Evolutionary conservation across 2,797 vertebrate genomes (phyloP).

Genomic region (Acropternis orthonyx): DNA sequence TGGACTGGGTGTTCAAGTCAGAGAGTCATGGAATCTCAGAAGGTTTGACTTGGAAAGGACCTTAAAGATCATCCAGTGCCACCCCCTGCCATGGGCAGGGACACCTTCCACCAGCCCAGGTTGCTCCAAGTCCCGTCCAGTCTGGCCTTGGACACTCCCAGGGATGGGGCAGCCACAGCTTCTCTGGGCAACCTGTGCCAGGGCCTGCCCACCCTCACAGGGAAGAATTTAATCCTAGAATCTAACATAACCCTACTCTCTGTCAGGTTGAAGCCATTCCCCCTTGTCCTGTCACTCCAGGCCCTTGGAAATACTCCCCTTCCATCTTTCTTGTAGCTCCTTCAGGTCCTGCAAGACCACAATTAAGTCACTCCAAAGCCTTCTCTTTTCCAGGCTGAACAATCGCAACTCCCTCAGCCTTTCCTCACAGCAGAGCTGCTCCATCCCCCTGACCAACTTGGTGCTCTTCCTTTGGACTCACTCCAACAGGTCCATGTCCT

Average conservation of each 20-base stretch:
- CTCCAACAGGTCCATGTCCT: not conserved
- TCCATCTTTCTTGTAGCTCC: not conserved
- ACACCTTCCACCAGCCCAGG: not conserved
- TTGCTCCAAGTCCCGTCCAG: not conserved
- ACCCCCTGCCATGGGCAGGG: not conserved
- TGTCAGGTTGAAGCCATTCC: not conserved
- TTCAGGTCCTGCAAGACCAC: not conserved
- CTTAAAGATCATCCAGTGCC: not conserved
- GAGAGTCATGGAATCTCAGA: not conserved
- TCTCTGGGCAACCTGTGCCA: not conserved
- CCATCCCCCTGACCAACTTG: not conserved
- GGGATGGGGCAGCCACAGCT: not conserved
- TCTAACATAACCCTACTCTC: not conserved
- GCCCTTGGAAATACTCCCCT: rapidly evolving
- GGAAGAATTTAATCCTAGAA: not conserved
- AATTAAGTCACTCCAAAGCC: rapidly evolving
- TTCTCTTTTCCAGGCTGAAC: not conserved
- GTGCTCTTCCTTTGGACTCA: rapidly evolving
- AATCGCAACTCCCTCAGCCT: not conserved
- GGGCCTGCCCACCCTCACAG: rapidly evolving
- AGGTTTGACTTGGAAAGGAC: not conserved
- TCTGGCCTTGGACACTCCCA: not conserved
- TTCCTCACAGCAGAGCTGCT: not conserved
- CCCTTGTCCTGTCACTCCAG: not conserved
- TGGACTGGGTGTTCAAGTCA: not conserved